Conservation (phyloP, 2,888 invertebrate genomes). For the Xestoiulus laeticollis region DNA sequence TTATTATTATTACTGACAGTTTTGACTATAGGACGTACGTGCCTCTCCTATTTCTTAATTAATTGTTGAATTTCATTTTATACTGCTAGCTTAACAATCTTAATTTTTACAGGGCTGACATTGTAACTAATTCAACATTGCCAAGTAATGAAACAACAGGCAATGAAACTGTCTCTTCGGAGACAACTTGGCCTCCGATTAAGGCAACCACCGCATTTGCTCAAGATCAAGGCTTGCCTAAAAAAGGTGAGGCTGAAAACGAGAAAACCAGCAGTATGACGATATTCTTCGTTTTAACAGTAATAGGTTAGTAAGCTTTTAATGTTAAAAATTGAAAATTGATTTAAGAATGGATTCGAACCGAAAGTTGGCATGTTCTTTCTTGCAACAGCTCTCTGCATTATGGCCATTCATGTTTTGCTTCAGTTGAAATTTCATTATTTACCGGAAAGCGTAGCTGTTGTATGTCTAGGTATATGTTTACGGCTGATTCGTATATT, state of each 20-base stretch:
- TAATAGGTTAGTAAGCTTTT: slow-evolving; percentile 71
- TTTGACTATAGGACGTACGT: too few species aligned
- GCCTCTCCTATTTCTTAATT: too few species aligned
- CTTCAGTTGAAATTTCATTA: slow-evolving; percentile 95
- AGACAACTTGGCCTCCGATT: neutral
- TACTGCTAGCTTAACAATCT: too few species aligned
- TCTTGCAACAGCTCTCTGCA: slow-evolving; percentile 78
- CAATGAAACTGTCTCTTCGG: slow-evolving; percentile 23
- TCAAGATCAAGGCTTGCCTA: slow-evolving; percentile 70
- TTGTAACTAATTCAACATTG: neutral
- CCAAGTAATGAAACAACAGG: neutral
- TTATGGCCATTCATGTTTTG: slow-evolving; percentile 92
- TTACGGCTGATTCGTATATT: too few species aligned
- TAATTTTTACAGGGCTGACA: neutral
- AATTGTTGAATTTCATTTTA: too few species aligned
- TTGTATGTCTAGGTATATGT: slow-evolving; percentile 87
- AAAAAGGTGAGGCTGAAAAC: slow-evolving; percentile 90
- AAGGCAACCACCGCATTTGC: slow-evolving; percentile 31
- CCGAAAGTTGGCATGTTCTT: slow-evolving; percentile 47
- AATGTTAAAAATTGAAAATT: neutral
- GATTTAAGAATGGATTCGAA: neutral
- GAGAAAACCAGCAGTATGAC: slow-evolving; percentile 97
- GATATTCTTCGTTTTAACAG: slow-evolving; percentile 96
- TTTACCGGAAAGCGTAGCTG: slow-evolving; percentile 96
- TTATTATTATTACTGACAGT: too few species aligned